Evolutionary conservation across 2,113 vertebrate genomes (phyloP), one percentile per base, ranked within the genome.

Genomic region (Chlorodrepanis virens): DNA sequence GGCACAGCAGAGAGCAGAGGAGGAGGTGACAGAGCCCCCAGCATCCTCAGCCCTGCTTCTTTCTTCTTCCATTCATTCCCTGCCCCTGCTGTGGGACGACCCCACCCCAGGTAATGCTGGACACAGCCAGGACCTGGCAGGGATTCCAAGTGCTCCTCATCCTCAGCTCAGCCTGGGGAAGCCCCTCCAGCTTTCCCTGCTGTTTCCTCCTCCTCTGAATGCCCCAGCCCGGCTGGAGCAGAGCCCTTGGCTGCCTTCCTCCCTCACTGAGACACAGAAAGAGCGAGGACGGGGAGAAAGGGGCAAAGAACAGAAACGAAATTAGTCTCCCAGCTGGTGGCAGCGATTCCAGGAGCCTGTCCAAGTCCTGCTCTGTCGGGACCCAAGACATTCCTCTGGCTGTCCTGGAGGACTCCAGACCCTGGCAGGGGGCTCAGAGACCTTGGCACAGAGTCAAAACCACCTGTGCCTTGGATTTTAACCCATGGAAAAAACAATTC

Each of bases 251-350:
- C 85, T 0, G 5, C 24, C 0, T 56, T 63, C 67, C 85, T 54
- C 78, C 77, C 5, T 45, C 31, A 49, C 44, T 83, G 68, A 92
- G 78, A 63, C 45, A 45, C 2, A 72, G 59, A 61, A 60, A 28
- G 88, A 76, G 37, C 31, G 59, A 85, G 78, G 77, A 54, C 33
- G 78, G 71, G 35, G 19, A 88, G 59, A 61, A 42, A 35, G 40
- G 39, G 15, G 25, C 9, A 6, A 42, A 57, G 75, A 50, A 6
- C 82, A 96, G 76, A 59, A 78, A 50, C 14, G 9, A 56, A 94
- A 94, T 94, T 86, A 93, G 93, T 60, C 79, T 95, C 92, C 85
- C 93, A 92, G 96, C 93, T 93, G 93, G 94, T 53, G 19, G 90
- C 50, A 71, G 85, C 2, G 0, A 33, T 67, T 75, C 83, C 93